Base-by-base conservation (phyloP, 2,797 vertebrate genomes). In the Anguilla pacifica region DNA sequence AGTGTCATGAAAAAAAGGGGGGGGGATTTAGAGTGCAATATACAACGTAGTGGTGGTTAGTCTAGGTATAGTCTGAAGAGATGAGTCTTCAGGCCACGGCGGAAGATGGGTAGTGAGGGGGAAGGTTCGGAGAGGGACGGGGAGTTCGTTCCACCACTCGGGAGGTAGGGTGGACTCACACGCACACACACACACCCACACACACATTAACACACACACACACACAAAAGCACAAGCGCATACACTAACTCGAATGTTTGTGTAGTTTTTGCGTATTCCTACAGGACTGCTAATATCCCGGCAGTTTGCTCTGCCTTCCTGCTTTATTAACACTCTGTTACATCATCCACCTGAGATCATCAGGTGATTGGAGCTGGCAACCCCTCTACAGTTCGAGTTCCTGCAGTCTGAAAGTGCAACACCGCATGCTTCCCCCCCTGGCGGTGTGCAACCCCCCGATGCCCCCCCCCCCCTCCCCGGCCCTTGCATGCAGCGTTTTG, bases 221-320 rank as follows among this genome's bases (percentile, higher is more conserved):
- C 85, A 89, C 86, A 83, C 83, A 59, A 6, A 59, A 2, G 17
- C 77, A 64, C 87, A 70, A 67, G 59, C 83, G 28, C 59, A 79
- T 77, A 89, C 87, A 81, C 83, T 22, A n/a, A 79, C 35, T 77
- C 17, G 43, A 43, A 77, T 39, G 15, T 22, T 77, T 43, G 10
- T 72, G 9, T 15, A 77, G 28, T 13, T 77, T 77, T 77, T 81
- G 6, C 22, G 9, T 81, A 81, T 49, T 46, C 19, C 77, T 49
- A 31, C 55, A 19, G 82, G 51, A 43, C 7, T 15, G 17, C 13
- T 83, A 55, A 28, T 57, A 6, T 22, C 49, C 39, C 22, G 17
- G 0, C 82, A 55, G 2, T 17, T 25, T 43, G 13, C 77, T 81
- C 17, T 81, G 10, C 6, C 55, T 0, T 67, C 1, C 0, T 25